phyloP scores from a whole-genome alignment of 2,113 vertebrate species.

The Sorex araneus region DNA sequence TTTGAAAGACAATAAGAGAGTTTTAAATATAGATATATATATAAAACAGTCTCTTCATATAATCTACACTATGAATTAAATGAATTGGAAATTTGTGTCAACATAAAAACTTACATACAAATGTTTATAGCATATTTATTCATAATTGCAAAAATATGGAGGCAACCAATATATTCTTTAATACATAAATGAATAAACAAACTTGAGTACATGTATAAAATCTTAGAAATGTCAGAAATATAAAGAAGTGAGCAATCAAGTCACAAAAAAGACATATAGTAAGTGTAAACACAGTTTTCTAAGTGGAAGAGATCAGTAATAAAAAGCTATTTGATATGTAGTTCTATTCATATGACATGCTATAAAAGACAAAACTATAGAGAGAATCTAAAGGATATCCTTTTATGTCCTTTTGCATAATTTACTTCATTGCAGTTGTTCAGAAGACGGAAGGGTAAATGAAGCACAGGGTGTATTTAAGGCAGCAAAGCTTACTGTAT shows the following conservation, averaged over 20 bases:
- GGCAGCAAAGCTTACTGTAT: not conserved
- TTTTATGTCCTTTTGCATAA: too few relatives aligned
- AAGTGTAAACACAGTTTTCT: slow-evolving; percentile 29
- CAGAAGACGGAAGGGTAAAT: not conserved
- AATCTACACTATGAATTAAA: too few relatives aligned
- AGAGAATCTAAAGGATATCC: too few relatives aligned
- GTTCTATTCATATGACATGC: slow-evolving; percentile 2
- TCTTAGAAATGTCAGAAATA: slow-evolving; percentile 17
- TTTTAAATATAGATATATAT: too few relatives aligned
- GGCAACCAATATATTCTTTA: too few relatives aligned
- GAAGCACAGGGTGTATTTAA: not conserved
- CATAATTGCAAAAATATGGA: too few relatives aligned
- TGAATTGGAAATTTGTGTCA: not conserved
- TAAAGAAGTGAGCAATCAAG: slow-evolving; percentile 43
- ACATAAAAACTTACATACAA: not conserved
- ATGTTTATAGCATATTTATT: too few relatives aligned
- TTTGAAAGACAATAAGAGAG: too few relatives aligned
- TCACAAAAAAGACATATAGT: too few relatives aligned
- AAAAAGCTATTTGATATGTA: not conserved
- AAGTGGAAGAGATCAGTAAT: slow-evolving; percentile 11
- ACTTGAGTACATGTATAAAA: slow-evolving; percentile 16
- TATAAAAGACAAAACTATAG: slow-evolving; percentile 44
- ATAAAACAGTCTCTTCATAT: too few relatives aligned
- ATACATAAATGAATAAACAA: slow-evolving; percentile 47
- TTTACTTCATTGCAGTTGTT: not conserved